Conservation (phyloP, 2,888 invertebrate genomes). For the Diadegma fenestrale region DNA sequence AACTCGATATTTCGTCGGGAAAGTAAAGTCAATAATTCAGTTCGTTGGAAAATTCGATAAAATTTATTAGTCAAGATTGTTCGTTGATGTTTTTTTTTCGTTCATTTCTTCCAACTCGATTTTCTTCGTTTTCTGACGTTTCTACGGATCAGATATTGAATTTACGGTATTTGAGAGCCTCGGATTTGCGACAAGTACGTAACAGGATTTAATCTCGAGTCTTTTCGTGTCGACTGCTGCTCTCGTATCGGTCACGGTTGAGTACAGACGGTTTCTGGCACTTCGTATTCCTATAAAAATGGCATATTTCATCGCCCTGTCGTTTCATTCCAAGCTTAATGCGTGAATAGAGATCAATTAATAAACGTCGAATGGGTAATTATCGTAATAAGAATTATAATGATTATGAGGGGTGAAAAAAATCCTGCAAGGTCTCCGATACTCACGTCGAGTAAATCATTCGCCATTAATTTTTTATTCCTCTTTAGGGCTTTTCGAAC, state of each 20-base stretch:
- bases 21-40: no score
- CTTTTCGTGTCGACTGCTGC: slow-evolving; percentile 7
- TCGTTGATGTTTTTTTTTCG: background rate
- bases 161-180: background rate
- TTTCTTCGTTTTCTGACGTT: background rate
- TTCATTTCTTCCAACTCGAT: background rate
- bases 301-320: background rate
- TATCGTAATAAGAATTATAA: background rate
- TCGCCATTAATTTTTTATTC: background rate
- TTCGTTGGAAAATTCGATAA: background rate
- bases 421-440: background rate
- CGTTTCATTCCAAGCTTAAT: background rate
- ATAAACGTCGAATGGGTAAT: background rate
- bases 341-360: background rate
- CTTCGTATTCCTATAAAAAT: background rate
- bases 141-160: background rate
- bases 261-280: slow-evolving; percentile 2
- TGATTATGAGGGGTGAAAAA: background rate
- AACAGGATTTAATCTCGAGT: slow-evolving; percentile 41
- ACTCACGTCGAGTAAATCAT: background rate
- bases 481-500: background rate
- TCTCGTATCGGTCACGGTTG: slow-evolving; percentile 8
- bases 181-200: background rate
- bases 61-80: background rate
- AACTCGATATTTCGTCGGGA: background rate